Evolutionary conservation across 35 echinoderm and acorn worm species (phyloP).

Genomic region (Patiria miniata): DNA sequence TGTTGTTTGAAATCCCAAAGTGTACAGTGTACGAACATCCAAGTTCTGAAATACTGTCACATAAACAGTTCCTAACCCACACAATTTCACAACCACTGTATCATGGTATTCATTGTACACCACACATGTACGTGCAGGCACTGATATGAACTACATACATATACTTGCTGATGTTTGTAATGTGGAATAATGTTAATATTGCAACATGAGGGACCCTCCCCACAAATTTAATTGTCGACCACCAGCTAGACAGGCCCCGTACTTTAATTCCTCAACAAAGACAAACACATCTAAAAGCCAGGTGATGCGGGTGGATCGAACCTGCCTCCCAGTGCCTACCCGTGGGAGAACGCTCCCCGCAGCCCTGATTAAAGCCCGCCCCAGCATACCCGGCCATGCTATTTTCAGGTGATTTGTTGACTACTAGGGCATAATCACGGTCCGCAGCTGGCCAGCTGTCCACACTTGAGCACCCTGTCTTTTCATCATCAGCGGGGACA

Average conservation of each 20-base stretch:
- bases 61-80: no score
- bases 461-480: constrained; percentile 21
- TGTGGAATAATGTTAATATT: no score
- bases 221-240: neutral
- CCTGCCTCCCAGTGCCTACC: constrained; percentile 9
- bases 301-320: constrained; percentile 32
- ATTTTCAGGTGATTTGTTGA: constrained; percentile 34
- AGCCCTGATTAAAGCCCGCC: constrained; percentile 15
- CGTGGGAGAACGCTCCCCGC: neutral
- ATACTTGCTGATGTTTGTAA: no score
- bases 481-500: constrained; percentile 30
- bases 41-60: no score
- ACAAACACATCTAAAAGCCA: constrained; percentile 33
- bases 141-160: no score
- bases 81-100: no score
- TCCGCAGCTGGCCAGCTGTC: constrained; percentile 22
- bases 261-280: neutral
- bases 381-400: constrained; percentile 3
- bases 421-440: constrained; percentile 30
- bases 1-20: no score
- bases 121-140: no score
- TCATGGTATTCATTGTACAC: no score
- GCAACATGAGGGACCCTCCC: neutral
- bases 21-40: no score
- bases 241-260: neutral